Percentiles rank a stretch among this genome's conserved stretches.
Evolutionary conservation across 1,140 invertebrate species (phyloP).

Genomic region (Drosophila obscura): DNA sequence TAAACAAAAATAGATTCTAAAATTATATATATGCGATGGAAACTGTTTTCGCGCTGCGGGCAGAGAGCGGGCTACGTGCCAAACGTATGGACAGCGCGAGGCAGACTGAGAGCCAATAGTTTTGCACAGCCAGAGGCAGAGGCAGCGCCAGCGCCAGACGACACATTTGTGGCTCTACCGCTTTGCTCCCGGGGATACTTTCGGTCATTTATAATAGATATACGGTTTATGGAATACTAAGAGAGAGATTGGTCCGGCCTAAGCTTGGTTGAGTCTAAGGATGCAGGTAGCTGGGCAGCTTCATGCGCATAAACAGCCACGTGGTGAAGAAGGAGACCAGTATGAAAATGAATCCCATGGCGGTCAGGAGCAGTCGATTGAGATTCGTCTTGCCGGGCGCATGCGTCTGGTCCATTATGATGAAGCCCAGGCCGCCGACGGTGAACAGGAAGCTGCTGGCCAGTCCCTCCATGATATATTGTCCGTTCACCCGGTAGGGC

Average conservation of each 20-base stretch:
- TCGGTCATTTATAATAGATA: neutral
- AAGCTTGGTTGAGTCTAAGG: constrained; percentile 62
- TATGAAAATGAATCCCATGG: constrained; percentile 96
- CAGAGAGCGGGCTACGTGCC: constrained; percentile 11
- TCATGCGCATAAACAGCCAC: constrained; percentile 99
- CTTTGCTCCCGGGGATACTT: no score
- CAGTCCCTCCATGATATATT: constrained; percentile 99
- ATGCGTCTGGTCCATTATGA: constrained; percentile 97
- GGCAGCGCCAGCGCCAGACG: neutral
- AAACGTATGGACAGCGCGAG: constrained; percentile 29
- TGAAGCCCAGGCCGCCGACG: constrained; percentile 97
- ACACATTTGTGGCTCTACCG: neutral
- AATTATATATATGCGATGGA: constrained; percentile 62
- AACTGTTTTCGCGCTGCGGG: constrained; percentile 25
- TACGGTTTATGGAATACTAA: constrained; percentile 36
- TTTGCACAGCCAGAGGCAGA: constrained; percentile 1
- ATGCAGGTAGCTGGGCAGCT: constrained; percentile 92
- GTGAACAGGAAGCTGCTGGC: constrained; percentile 98
- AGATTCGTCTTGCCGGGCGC: constrained; percentile 95
- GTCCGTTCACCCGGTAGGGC: constrained; percentile 98
- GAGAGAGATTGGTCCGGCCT: constrained; percentile 17
- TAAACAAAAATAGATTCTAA: constrained; percentile 63
- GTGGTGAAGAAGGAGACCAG: constrained; percentile 97
- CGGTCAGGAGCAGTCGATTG: constrained; percentile 95
- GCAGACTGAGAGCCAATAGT: constrained; percentile 52